Conservation (phyloP, 2,113 vertebrate genomes). For the Lamprologus ornatipinnis region DNA sequence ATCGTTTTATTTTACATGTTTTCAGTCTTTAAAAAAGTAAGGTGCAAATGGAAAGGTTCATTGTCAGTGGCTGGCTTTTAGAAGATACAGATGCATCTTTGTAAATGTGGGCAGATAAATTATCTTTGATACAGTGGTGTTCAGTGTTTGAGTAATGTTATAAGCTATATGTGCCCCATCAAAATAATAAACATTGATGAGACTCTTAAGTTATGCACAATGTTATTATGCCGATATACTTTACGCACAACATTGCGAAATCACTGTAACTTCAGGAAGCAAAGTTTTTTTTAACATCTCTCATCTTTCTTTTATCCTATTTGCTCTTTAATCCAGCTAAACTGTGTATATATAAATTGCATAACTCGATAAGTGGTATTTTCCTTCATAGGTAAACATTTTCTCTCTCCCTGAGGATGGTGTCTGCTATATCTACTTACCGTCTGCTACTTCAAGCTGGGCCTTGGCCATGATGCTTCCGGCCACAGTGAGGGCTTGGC, state of each 20-base stretch:
- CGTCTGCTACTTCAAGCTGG: slow-evolving; percentile 93
- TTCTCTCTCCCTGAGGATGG: background rate
- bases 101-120: background rate
- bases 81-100: background rate
- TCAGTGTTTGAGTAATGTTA: background rate
- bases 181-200: background rate
- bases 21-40: slow-evolving; percentile 14
- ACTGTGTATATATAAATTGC: background rate
- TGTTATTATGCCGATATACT: background rate
- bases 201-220: background rate
- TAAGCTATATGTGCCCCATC: background rate
- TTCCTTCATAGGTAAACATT: background rate
- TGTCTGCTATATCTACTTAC: slow-evolving; percentile 55
- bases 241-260: background rate
- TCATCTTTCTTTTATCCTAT: background rate
- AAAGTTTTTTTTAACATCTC: background rate
- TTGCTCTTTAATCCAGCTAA: background rate
- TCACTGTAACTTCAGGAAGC: background rate
- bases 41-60: slow-evolving; percentile 33
- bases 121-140: background rate
- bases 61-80: slow-evolving; percentile 23
- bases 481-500: slow-evolving; percentile 91
- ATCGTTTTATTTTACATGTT: slow-evolving; percentile 36
- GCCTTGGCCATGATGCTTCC: slow-evolving; percentile 95
- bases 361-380: background rate